Conservation (phyloP, 2,888 invertebrate genomes). For the Drosophila subsilvestris region DNA sequence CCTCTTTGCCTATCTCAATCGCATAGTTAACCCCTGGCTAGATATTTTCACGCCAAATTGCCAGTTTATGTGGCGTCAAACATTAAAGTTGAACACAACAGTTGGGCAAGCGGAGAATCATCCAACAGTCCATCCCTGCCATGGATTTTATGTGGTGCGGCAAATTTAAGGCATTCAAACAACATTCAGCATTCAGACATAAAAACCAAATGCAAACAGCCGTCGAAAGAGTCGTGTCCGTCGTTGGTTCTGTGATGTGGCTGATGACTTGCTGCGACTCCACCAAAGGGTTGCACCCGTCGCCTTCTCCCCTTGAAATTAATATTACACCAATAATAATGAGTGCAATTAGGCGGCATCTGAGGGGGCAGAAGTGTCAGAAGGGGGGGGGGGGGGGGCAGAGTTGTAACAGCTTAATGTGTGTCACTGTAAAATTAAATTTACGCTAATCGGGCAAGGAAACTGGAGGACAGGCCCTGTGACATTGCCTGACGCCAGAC, state of each 20-base stretch:
- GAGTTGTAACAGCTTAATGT: constrained; percentile 68
- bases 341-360: constrained; percentile 65
- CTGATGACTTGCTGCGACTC: constrained; percentile 20
- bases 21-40: constrained; percentile 2
- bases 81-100: constrained; percentile 51
- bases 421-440: constrained; percentile 75
- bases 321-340: constrained; percentile 74
- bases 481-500: constrained; percentile 30
- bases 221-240: constrained; percentile 30
- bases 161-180: constrained; percentile 50
- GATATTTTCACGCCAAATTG: constrained; percentile 63
- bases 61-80: constrained; percentile 64
- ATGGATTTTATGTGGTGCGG: constrained; percentile 52
- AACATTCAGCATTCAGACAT: constrained; percentile 49
- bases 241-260: constrained; percentile 13
- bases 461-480: constrained; percentile 4
- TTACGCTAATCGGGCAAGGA: constrained; percentile 64
- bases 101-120: constrained; percentile 5
- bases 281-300: constrained; percentile 7
- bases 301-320: constrained; percentile 31
- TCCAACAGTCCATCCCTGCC: background rate
- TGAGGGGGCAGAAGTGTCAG: background rate
- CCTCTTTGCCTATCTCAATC: background rate
- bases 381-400: no score
- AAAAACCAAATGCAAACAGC: constrained; percentile 73